A percentile compares a stretch with the other conserved stretches of the same genome.
phyloP scores from a whole-genome alignment of 2,888 invertebrate genomes.

The Hydropsyche betteni region DNA sequence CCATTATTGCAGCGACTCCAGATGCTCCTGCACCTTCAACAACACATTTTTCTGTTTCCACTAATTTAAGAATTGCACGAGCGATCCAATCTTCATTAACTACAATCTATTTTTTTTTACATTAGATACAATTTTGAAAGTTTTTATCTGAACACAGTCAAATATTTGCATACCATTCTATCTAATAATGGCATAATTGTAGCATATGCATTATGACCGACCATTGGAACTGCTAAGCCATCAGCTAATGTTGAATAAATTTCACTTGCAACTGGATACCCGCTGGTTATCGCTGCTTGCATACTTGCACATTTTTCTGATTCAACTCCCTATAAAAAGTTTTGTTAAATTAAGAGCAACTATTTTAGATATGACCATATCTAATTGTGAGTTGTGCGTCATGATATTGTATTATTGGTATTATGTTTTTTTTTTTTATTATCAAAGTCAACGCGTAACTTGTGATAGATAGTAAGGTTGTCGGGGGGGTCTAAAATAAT shows the following conservation, averaged over 20 bases:
- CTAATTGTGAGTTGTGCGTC: too few relatives aligned
- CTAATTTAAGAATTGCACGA: constrained; percentile 78
- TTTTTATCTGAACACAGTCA: not conserved
- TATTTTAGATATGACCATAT: too few relatives aligned
- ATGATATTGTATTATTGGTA: too few relatives aligned
- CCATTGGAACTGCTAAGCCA: constrained; percentile 87
- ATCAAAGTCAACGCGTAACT: not conserved
- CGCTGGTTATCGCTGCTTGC: constrained; percentile 73
- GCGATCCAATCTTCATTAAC: constrained; percentile 87
- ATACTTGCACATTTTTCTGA: constrained; percentile 92
- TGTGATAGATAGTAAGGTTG: constrained; percentile 8
- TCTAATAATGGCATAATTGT: constrained; percentile 80
- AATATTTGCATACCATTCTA: constrained; percentile 68
- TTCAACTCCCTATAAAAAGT: constrained; percentile 79
- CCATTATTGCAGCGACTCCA: constrained; percentile 84
- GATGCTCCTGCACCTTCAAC: constrained; percentile 92
- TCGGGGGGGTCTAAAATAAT: constrained; percentile 8
- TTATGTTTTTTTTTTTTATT: constrained; percentile 2
- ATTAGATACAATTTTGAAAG: not conserved
- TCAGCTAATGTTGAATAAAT: constrained; percentile 84
- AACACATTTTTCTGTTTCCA: constrained; percentile 87
- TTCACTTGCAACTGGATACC: constrained; percentile 73
- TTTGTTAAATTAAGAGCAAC: too few relatives aligned
- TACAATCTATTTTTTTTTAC: constrained; percentile 65
- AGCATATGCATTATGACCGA: constrained; percentile 85